These are phyloP conservation scores for Oryzias celebensis DNA, from an alignment of 2,113 vertebrate genomes.

Conservation along the genomic window DNA sequence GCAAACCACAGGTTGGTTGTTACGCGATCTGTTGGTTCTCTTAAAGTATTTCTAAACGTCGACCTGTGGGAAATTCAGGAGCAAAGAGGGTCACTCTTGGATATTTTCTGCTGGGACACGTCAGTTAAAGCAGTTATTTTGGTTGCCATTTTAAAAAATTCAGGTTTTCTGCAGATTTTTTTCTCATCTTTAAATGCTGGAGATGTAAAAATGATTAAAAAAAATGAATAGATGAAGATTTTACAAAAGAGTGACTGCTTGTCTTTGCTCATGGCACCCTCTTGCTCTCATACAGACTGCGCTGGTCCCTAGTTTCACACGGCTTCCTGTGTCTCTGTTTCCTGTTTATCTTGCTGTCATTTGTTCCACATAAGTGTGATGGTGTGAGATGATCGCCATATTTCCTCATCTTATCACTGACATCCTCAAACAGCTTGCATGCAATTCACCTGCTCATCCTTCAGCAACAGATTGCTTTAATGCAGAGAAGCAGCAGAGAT, in stretches of 20 bases:
- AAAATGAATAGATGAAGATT: neutral
- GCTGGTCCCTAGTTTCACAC: slow-evolving; percentile 75
- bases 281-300: slow-evolving; percentile 63
- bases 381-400: slow-evolving; percentile 65
- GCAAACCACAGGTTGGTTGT: slow-evolving; percentile 66
- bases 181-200: too few relatives aligned
- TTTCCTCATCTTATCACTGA: slow-evolving; percentile 57
- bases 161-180: too few relatives aligned
- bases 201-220: too few relatives aligned
- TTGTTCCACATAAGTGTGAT: slow-evolving; percentile 74
- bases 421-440: slow-evolving; percentile 25
- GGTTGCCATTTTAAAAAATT: too few relatives aligned
- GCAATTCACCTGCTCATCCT: slow-evolving; percentile 21
- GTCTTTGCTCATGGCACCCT: slow-evolving; percentile 48
- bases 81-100: neutral
- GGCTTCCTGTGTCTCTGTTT: slow-evolving; percentile 82
- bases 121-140: too few relatives aligned
- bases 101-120: too few relatives aligned
- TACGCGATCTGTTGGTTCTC: slow-evolving; percentile 40
- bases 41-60: slow-evolving; percentile 31
- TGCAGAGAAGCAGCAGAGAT: neutral
- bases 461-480: neutral
- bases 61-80: slow-evolving; percentile 39
- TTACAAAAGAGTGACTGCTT: slow-evolving; percentile 17
- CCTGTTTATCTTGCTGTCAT: slow-evolving; percentile 82